phyloP scores from a whole-genome alignment of 2,797 vertebrate species.

The Stomatorhinus walkeri region DNA sequence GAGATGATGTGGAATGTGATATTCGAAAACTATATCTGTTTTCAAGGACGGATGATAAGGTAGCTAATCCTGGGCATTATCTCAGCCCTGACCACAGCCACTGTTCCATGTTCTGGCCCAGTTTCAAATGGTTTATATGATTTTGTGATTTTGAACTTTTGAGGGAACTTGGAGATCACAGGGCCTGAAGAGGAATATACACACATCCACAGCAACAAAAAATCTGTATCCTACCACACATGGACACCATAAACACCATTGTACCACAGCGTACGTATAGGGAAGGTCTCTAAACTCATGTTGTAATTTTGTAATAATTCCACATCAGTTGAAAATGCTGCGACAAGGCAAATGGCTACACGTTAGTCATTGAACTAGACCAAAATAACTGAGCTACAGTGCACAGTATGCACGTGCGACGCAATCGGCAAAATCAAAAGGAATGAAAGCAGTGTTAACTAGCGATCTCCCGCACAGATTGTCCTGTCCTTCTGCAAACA shows the following conservation, averaged over 20 bases:
- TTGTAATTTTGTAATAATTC: not conserved
- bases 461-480: not conserved
- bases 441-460: not conserved
- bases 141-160: slow-evolving; percentile 6
- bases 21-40: slow-evolving; percentile 72
- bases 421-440: not conserved
- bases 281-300: not conserved
- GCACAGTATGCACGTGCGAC: not conserved
- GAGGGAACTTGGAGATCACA: not conserved
- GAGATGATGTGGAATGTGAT: slow-evolving; percentile 65
- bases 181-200: not conserved
- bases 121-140: not conserved
- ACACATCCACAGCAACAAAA: not conserved
- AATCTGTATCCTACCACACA: not conserved
- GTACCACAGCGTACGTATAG: not conserved
- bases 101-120: not conserved
- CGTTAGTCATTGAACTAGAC: not conserved
- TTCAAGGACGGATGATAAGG: slow-evolving; percentile 68
- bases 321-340: not conserved
- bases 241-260: not conserved
- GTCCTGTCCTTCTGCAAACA: not conserved
- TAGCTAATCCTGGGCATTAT: slow-evolving; percentile 73
- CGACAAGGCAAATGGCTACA: not conserved
- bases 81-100: slow-evolving; percentile 65
- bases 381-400: not conserved